Conservation (phyloP, 2,797 vertebrate genomes). For the Syndactyla subalaris region DNA sequence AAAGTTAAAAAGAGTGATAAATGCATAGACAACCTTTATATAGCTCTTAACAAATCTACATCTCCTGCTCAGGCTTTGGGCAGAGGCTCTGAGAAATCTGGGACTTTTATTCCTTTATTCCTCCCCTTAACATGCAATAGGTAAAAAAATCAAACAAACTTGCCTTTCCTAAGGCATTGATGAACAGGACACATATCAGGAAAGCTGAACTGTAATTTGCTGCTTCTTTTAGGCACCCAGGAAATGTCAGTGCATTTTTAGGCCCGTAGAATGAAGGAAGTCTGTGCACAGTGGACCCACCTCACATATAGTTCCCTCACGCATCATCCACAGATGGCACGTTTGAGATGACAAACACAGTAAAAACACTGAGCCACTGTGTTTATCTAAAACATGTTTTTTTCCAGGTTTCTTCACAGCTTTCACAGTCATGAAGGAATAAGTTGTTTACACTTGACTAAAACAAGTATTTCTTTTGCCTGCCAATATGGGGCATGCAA, state of each 20-base stretch:
- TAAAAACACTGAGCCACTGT: neutral
- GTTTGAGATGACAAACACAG: neutral
- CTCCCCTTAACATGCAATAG: neutral
- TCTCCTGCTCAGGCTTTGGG: neutral
- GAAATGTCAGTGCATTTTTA: neutral
- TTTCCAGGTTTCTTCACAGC: slow-evolving; percentile 6
- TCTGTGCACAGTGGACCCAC: neutral
- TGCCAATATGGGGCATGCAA: neutral
- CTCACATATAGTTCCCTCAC: neutral
- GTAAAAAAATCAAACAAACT: neutral
- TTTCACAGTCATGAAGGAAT: neutral
- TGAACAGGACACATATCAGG: neutral
- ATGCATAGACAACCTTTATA: neutral
- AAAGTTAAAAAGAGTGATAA: neutral
- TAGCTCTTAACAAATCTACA: neutral
- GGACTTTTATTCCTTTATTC: neutral
- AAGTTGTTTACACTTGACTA: neutral
- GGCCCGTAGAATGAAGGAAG: neutral
- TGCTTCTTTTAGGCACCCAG: neutral
- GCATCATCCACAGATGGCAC: neutral
- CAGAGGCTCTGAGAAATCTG: neutral
- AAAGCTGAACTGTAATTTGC: neutral
- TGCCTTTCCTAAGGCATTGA: neutral
- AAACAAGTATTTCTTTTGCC: neutral
- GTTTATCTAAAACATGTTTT: neutral